Conservation (phyloP, 1,140 invertebrate species). For the Rhizoglyphus robini region DNA sequence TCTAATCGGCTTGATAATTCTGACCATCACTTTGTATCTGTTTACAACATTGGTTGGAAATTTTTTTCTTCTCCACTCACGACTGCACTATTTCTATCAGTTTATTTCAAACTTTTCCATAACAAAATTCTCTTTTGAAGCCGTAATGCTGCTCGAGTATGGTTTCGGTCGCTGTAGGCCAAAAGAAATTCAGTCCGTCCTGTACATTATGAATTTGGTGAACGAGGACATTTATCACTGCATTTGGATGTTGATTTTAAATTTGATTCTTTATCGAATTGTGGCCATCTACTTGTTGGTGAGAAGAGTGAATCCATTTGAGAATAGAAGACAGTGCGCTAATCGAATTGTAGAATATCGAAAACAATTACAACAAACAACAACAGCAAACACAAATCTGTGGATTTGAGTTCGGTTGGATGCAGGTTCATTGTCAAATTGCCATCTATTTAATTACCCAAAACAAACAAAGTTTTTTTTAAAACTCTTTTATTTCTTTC, state of each 20-base stretch:
- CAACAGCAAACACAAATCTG: too few relatives aligned
- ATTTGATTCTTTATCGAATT: slow-evolving; percentile 1
- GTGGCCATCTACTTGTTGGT: neutral
- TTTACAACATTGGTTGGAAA: neutral
- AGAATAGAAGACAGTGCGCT: too few relatives aligned
- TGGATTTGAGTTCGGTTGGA: too few relatives aligned
- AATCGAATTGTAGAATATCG: too few relatives aligned
- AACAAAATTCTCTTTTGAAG: neutral
- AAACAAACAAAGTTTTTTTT: too few relatives aligned
- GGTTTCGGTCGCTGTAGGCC: slow-evolving; percentile 16
- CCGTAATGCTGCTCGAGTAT: neutral
- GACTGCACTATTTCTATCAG: slow-evolving; percentile 9
- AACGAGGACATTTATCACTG: neutral
- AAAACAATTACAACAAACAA: too few relatives aligned
- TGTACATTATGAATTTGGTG: neutral
- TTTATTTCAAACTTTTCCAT: slow-evolving; percentile 3
- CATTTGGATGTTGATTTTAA: neutral
- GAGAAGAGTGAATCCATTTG: too few relatives aligned
- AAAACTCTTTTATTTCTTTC: too few relatives aligned
- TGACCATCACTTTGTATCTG: neutral
- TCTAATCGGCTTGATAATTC: neutral
- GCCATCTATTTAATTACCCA: too few relatives aligned
- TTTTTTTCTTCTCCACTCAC: neutral
- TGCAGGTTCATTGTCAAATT: too few relatives aligned
- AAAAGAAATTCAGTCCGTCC: neutral